Base-by-base conservation (phyloP, 2,113 vertebrate genomes). In the Agapornis roseicollis region DNA sequence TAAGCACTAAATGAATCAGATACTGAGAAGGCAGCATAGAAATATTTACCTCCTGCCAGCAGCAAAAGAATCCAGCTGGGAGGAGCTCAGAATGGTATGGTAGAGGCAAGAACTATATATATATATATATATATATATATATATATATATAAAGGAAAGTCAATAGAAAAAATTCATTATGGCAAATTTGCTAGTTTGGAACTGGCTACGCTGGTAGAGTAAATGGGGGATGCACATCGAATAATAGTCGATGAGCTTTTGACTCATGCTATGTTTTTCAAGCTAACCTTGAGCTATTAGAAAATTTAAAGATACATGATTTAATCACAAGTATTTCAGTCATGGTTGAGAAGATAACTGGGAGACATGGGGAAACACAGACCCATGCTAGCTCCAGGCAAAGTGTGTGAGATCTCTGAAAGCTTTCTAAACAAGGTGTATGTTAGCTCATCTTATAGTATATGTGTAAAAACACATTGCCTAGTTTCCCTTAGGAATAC, bases 181-280 rank as follows among this genome's bases (percentile, higher is more conserved):
- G 37, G 31, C 64, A 80, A 89, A 95, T 97, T 97, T 97, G 65
- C 90, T 97, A 91, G 95, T 96, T 90, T 94, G 94, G 88, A 95
- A 93, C 84, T 6, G 10, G 83, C 84, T 88, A 4, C 2, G 0
- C 13, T 35, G 10, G n/a, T 80, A 79, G 46, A 91, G 70, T 83
- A 90, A 77, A 6, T 69, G 42, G 19, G 10, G 35, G 88, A 71
- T 10, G 28, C 8, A 56, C n/a, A 22, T 0, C 53, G 50, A 88
- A 79, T 78, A 80, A 47, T 28, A 85, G 58, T 65, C 37, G 83
- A 2, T 83, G 58, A 85, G 18, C 9, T 86, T 92, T 83, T 93
- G 58, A n/a, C 33, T 90, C 33, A 28, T 4, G 1, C 23, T 76
- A 7, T 80, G 37, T 68, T 85, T 87, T 94, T 74, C 35, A 78